These are phyloP conservation scores for Philantomba maxwellii DNA, from an alignment of 2,113 vertebrate genomes.

Conservation along the genomic window DNA sequence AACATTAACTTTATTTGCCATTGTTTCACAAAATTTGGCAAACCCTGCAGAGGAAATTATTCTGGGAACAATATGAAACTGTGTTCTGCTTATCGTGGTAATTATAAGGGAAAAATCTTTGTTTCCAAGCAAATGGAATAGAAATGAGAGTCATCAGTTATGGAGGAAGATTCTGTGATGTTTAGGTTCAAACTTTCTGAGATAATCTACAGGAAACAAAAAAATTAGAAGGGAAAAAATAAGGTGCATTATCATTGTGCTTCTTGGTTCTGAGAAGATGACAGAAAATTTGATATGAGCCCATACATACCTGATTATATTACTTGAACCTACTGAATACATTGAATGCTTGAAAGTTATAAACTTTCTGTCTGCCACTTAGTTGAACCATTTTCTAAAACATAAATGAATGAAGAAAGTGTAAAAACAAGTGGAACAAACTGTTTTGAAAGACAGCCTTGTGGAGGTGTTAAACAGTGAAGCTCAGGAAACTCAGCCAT, in stretches of 20 bases:
- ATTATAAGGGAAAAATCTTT: not conserved
- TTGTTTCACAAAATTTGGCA: not conserved
- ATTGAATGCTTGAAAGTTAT: not conserved
- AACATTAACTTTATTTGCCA: not conserved
- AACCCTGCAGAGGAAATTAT: not conserved
- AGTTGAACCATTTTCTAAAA: not conserved
- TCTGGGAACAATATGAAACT: not conserved
- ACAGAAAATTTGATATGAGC: not conserved
- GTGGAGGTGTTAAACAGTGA: conserved; percentile 23
- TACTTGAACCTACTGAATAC: not conserved
- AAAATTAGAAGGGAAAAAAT: not conserved
- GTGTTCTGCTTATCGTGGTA: not conserved
- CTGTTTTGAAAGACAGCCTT: not conserved
- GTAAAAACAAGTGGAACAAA: not conserved
- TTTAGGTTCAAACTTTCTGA: not conserved
- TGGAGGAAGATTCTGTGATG: not conserved
- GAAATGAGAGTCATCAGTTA: not conserved
- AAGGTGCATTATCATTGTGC: not conserved
- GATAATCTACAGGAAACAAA: not conserved
- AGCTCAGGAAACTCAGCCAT: conserved; percentile 54
- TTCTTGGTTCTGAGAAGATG: not conserved
- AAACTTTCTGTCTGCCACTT: not conserved
- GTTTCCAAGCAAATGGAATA: not conserved
- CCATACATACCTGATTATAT: not conserved
- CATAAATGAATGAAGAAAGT: not conserved